Percentiles rank a stretch among this genome's conserved stretches.
Conservation (phyloP, 1,140 invertebrate species). For the Bombus impatiens region DNA sequence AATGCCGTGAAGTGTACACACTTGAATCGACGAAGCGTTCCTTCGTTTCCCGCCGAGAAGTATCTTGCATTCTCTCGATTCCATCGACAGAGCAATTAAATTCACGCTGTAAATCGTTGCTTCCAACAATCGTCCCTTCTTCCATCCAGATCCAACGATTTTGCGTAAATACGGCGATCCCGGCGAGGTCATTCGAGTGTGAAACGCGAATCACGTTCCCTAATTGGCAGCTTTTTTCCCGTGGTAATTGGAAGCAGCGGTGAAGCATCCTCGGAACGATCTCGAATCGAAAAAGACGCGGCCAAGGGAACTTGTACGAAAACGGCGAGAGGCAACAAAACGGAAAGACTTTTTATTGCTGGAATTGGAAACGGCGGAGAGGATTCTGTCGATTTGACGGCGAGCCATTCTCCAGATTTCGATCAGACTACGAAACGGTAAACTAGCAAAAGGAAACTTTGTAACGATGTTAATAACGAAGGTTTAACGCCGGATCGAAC, state of each 20-base stretch:
- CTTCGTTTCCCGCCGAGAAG: background rate
- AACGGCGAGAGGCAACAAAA: constrained; percentile 7
- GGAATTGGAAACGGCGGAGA: constrained; percentile 10
- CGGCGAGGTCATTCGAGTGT: constrained; percentile 29
- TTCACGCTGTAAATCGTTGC: constrained; percentile 7
- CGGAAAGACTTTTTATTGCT: constrained; percentile 20
- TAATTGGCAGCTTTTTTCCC: constrained; percentile 63
- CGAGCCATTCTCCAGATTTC: background rate
- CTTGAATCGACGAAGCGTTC: background rate
- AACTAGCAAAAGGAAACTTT: background rate
- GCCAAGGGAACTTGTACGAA: background rate
- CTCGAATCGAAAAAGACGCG: constrained; percentile 11
- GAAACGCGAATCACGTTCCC: constrained; percentile 40
- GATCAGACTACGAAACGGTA: too few species aligned
- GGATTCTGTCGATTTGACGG: constrained; percentile 2
- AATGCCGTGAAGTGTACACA: background rate
- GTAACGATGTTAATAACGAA: background rate
- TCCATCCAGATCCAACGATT: background rate
- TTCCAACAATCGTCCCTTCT: background rate
- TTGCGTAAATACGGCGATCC: constrained; percentile 3
- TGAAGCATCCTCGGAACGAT: constrained; percentile 25
- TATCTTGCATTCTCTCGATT: background rate
- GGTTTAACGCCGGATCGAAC: background rate
- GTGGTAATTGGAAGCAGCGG: constrained; percentile 56
- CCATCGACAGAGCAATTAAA: constrained; percentile 14